Evolutionary conservation across 2,797 vertebrate species (phyloP), one percentile per base, ranked within the genome.

Genomic region (Macroramphosus scolopax): DNA sequence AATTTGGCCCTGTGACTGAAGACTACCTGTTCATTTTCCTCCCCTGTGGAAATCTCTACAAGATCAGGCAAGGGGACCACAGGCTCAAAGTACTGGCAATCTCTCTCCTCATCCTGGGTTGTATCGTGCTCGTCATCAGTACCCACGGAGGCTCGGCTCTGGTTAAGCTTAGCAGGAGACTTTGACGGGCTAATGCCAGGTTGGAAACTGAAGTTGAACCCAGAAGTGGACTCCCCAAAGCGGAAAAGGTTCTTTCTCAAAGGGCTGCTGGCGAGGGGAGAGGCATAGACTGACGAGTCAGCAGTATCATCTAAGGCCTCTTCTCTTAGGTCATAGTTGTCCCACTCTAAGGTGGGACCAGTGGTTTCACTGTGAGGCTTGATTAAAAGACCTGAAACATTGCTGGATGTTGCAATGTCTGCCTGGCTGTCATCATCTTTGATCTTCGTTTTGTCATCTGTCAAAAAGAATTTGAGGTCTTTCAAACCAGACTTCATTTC

Each of bases 401-500:
- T 64, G 7, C 56, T 56, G 1, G 78, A 36, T 39, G 68, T 26
- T 38, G 81, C 44, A 10, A 45, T 29, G 7, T 85, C 63, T 57
- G 1, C 84, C 12, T 68, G 63, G 22, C 17, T 76, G 33, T 92
- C 90, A 2, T 93, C 89, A 13, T 93, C 92, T 58, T 84, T 89
- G 22, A 92, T 82, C 77, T 95, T 97, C 9, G 86, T 84, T 82
- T 94, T 94, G 44, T 92, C 92, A 15, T 93, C 93, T 0, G 95
- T 98, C 78, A 99, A 81, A 79, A 95, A 94, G 0, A 82, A 94
- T 83, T 98, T 98, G 12, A 99, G 87, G 72, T 98, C 93, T 89
- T 98, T 98, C 20, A 98, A 89, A 16, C 89, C 97, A 38, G 89
- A 92, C 75, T 99, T 99, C 95, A 98, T 98, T 84, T 98, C 94